A percentile compares a stretch with the other conserved stretches of the same genome.
Evolutionary conservation across 2,113 vertebrate species (phyloP).

Genomic region (Phyllostomus discolor): DNA sequence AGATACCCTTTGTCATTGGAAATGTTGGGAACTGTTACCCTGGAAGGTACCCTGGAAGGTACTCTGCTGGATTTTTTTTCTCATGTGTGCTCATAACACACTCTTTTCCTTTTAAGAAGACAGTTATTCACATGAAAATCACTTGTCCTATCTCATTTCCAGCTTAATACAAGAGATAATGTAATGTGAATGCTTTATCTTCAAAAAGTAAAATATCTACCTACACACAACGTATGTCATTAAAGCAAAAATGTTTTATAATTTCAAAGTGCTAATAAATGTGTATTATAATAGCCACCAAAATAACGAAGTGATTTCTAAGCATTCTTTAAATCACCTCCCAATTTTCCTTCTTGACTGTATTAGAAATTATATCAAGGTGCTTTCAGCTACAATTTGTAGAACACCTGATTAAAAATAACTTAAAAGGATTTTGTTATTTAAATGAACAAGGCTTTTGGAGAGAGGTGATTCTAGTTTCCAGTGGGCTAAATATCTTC

Average conservation of each 20-base stretch:
- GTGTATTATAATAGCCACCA: background rate
- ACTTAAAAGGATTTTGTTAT: background rate
- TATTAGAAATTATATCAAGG: background rate
- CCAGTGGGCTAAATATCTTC: background rate
- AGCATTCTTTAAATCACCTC: background rate
- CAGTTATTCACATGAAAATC: background rate
- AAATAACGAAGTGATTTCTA: background rate
- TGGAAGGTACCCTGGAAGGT: background rate
- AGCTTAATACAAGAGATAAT: slow-evolving; percentile 20
- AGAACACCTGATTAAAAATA: background rate
- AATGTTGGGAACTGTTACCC: background rate
- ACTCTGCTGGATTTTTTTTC: background rate
- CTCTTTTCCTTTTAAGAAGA: background rate
- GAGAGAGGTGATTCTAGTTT: background rate
- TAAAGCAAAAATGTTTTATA: background rate
- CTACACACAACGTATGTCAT: background rate
- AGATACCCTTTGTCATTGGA: background rate
- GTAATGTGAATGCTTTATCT: background rate
- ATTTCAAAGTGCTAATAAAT: slow-evolving; percentile 10
- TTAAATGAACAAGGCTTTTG: background rate
- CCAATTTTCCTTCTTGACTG: background rate
- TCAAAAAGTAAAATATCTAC: background rate
- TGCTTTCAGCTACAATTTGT: background rate
- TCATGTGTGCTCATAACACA: background rate
- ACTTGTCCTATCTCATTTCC: slow-evolving; percentile 14